phyloP scores from a whole-genome alignment of 2,113 vertebrate genomes.

The Syrmaticus mikado region DNA sequence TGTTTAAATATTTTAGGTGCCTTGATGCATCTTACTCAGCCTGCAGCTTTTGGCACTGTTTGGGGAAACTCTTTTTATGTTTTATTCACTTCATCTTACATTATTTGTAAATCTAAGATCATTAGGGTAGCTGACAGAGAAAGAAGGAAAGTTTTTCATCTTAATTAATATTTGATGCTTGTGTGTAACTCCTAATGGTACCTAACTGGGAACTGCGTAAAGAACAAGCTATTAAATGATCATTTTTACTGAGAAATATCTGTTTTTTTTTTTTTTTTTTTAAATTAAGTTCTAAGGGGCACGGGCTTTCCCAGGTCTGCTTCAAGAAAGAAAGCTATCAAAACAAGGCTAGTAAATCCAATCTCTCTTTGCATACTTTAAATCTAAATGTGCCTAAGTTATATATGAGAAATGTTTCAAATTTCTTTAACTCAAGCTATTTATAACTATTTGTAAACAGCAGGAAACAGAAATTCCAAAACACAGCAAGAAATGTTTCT shows the following conservation, averaged over 20 bases:
- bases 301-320: not conserved
- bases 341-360: not conserved
- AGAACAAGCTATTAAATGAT: not conserved
- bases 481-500: not conserved
- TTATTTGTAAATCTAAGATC: not conserved
- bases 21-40: not conserved
- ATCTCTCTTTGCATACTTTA: not conserved
- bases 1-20: conserved; percentile 30
- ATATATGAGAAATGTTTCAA: not conserved
- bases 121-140: not conserved
- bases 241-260: not conserved
- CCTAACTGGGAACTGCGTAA: not conserved
- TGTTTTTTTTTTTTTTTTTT: not conserved
- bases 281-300: not conserved
- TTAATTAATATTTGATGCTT: not conserved
- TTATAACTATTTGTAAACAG: not conserved
- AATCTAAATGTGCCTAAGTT: not conserved
- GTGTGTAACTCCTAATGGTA: not conserved
- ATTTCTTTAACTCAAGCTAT: not conserved
- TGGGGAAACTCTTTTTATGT: conserved; percentile 9
- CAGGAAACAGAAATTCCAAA: not conserved
- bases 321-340: not conserved
- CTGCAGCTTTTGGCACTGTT: conserved; percentile 12
- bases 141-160: not conserved
- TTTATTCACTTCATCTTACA: conserved; percentile 18